These are phyloP conservation scores for Gymnarchus niloticus DNA, from an alignment of 2,113 vertebrate genomes.

Conservation along the genomic window DNA sequence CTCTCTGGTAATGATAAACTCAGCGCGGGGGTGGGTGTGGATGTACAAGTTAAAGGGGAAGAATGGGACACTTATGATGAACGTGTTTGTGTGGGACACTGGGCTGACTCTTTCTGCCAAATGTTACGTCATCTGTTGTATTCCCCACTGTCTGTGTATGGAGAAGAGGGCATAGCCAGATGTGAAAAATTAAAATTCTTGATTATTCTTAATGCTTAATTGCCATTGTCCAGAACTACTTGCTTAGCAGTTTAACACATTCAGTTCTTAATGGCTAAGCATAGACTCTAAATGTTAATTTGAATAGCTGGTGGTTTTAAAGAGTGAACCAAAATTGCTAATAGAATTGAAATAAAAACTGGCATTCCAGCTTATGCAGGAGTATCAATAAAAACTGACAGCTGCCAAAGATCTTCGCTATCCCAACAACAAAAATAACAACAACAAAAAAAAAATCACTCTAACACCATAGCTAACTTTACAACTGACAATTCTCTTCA, in stretches of 20 bases:
- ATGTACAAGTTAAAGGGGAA: constrained; percentile 39
- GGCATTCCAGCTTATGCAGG: not conserved
- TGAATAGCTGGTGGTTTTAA: too few relatives aligned
- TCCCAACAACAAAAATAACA: not conserved
- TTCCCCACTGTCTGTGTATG: constrained; percentile 45
- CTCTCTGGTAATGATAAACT: constrained; percentile 49
- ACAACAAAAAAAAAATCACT: not conserved
- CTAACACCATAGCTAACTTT: not conserved
- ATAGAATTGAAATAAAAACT: not conserved
- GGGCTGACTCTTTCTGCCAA: constrained; percentile 43
- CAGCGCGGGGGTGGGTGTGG: constrained; percentile 47
- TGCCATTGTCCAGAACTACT: not conserved
- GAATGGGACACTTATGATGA: constrained; percentile 42
- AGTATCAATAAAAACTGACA: not conserved
- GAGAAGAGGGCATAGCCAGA: constrained; percentile 39
- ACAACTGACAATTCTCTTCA: not conserved
- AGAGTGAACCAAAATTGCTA: not conserved
- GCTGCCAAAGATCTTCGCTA: not conserved
- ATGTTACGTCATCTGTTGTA: constrained; percentile 49
- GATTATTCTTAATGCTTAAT: constrained; percentile 11
- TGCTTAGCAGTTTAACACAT: constrained; percentile 5
- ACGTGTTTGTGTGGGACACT: constrained; percentile 48
- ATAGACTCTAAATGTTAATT: not conserved
- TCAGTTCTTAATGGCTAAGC: not conserved
- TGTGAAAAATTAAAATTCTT: constrained; percentile 30